phyloP scores from a whole-genome alignment of 1,140 invertebrate genomes.

The Drosophila equinoxialis region DNA sequence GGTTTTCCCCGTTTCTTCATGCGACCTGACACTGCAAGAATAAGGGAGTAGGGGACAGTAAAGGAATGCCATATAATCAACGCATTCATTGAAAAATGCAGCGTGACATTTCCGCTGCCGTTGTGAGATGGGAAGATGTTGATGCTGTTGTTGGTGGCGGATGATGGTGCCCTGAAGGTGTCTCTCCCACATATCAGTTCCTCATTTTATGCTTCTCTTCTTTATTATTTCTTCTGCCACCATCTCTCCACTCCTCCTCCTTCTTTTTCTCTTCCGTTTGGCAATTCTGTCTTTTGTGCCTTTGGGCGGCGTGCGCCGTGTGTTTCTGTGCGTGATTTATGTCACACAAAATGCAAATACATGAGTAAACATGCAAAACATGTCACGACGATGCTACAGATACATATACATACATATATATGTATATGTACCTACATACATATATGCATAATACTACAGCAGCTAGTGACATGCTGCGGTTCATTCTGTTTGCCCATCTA shows the following conservation, averaged over 20 bases:
- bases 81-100: conserved; percentile 75
- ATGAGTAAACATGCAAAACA: conserved; percentile 75
- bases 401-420: conserved; percentile 33
- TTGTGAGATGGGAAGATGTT: conserved; percentile 6
- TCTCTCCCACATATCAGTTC: conserved; percentile 16
- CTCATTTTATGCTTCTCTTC: conserved; percentile 16
- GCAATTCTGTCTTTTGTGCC: conserved; percentile 64
- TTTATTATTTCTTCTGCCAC: conserved; percentile 7
- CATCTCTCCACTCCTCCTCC: not conserved
- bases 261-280: conserved; percentile 19
- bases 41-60: not conserved
- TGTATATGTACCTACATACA: conserved; percentile 13
- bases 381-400: conserved; percentile 45
- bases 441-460: conserved; percentile 42
- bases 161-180: conserved; percentile 42
- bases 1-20: conserved; percentile 11
- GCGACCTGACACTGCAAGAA: conserved; percentile 8
- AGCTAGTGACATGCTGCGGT: conserved; percentile 41
- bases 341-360: conserved; percentile 79
- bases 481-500: conserved; percentile 44
- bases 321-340: conserved; percentile 62
- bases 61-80: conserved; percentile 63
- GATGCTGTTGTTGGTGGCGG: conserved; percentile 15
- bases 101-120: conserved; percentile 68
- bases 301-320: conserved; percentile 59